Evolutionary conservation across 1,140 invertebrate species (phyloP).

Genomic region (Capitella teleta): DNA sequence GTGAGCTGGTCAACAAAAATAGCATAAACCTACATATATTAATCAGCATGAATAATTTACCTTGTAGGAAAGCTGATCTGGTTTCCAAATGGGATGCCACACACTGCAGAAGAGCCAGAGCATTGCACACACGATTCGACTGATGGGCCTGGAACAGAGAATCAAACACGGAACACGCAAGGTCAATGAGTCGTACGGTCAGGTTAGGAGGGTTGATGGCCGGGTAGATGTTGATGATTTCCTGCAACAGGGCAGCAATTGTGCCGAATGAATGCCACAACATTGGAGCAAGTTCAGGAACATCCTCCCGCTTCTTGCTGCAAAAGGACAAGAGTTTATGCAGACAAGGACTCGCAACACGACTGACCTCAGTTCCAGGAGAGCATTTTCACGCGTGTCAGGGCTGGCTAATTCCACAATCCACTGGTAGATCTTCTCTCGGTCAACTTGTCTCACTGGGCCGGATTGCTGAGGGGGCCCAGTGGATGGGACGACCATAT

Average conservation of each 20-base stretch:
- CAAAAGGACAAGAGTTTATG: constrained; percentile 13
- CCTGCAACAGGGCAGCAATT: constrained; percentile 84
- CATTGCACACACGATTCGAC: constrained; percentile 93
- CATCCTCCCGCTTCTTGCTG: constrained; percentile 94
- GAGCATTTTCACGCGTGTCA: constrained; percentile 86
- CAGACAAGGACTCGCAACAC: neutral
- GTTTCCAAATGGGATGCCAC: constrained; percentile 99
- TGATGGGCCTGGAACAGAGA: constrained; percentile 44
- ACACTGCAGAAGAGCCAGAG: constrained; percentile 90
- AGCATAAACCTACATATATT: neutral
- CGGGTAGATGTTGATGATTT: constrained; percentile 89
- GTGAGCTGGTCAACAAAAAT: constrained; percentile 54
- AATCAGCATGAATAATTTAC: constrained; percentile 27
- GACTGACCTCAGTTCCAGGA: constrained; percentile 71
- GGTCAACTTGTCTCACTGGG: constrained; percentile 45
- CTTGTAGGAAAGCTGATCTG: constrained; percentile 75
- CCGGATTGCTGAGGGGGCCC: neutral
- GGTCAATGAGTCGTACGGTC: no score
- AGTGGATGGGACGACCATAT: no score
- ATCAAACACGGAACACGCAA: no score
- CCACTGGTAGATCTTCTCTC: constrained; percentile 82
- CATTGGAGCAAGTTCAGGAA: constrained; percentile 92
- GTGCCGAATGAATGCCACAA: constrained; percentile 98
- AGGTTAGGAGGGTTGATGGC: constrained; percentile 93
- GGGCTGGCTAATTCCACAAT: constrained; percentile 90